Evolutionary conservation across 2,888 invertebrate genomes (phyloP).

Genomic region (Cheilosia variabilis): DNA sequence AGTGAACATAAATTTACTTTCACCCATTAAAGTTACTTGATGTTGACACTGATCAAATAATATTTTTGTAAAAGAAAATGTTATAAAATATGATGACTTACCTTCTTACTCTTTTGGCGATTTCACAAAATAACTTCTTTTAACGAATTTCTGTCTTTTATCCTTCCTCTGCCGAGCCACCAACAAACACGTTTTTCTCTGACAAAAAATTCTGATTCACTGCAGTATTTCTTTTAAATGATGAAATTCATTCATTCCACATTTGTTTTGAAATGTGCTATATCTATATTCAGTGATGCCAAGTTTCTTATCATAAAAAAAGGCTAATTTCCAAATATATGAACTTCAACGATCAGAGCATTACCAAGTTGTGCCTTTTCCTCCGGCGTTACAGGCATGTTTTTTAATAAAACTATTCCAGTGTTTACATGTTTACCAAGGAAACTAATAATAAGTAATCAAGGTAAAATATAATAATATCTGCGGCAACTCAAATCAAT

Average conservation of each 20-base stretch:
- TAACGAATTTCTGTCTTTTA: slow-evolving; percentile 8
- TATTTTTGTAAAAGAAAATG: slow-evolving; percentile 18
- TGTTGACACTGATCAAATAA: neutral
- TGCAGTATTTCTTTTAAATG: slow-evolving; percentile 17
- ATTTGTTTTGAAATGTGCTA: slow-evolving; percentile 16
- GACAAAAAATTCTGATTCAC: slow-evolving; percentile 44
- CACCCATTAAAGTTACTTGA: slow-evolving; percentile 17
- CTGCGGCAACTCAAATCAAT: neutral
- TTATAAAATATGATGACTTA: neutral
- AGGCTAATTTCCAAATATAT: too few species aligned
- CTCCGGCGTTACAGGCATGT: too few species aligned
- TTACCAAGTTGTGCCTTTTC: too few species aligned
- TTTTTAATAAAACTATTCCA: too few species aligned
- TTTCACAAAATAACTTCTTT: slow-evolving; percentile 26
- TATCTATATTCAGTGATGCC: slow-evolving; percentile 23
- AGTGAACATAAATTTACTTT: slow-evolving; percentile 37
- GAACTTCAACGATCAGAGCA: too few species aligned
- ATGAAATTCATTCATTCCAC: slow-evolving; percentile 30
- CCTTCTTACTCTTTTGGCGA: slow-evolving; percentile 22
- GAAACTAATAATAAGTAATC: too few species aligned
- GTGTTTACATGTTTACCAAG: too few species aligned
- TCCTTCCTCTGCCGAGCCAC: slow-evolving; percentile 1
- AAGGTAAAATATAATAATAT: too few species aligned
- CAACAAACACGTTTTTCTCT: slow-evolving; percentile 60
- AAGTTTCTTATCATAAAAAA: neutral